Evolutionary conservation across 2,888 invertebrate species (phyloP).

Genomic region (Mactromeris polynyma): DNA sequence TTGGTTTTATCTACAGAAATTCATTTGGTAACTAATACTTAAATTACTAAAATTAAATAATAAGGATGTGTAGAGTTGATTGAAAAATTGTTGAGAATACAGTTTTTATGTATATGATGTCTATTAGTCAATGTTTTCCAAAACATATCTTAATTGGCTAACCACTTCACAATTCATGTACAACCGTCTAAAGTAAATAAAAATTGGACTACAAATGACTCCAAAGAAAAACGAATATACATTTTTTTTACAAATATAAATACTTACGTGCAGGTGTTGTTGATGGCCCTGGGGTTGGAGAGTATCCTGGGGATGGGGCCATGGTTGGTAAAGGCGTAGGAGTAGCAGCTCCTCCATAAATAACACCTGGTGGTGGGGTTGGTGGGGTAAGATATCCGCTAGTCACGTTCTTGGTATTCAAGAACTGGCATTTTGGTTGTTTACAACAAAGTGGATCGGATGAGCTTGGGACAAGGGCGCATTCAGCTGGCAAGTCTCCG

Average conservation of each 20-base stretch:
- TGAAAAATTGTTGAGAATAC: no score
- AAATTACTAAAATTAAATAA: no score
- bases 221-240: no score
- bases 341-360: slow-evolving; percentile 70
- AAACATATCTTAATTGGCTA: no score
- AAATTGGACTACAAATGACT: no score
- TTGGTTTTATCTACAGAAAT: no score
- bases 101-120: no score
- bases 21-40: no score
- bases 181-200: no score
- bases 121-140: no score
- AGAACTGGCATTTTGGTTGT: slow-evolving; percentile 72
- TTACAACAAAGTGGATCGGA: slow-evolving; percentile 75
- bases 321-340: slow-evolving; percentile 59
- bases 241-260: not conserved
- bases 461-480: slow-evolving; percentile 70
- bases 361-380: slow-evolving; percentile 69
- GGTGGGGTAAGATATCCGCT: slow-evolving; percentile 67
- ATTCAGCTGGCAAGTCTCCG: slow-evolving; percentile 61
- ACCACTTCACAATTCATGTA: no score
- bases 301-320: slow-evolving; percentile 61
- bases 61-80: no score
- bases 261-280: slow-evolving; percentile 63
- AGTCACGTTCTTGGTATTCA: slow-evolving; percentile 61
- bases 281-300: slow-evolving; percentile 59